Conservation (phyloP, 2,888 invertebrate genomes). For the Scotopteryx bipunctaria region DNA sequence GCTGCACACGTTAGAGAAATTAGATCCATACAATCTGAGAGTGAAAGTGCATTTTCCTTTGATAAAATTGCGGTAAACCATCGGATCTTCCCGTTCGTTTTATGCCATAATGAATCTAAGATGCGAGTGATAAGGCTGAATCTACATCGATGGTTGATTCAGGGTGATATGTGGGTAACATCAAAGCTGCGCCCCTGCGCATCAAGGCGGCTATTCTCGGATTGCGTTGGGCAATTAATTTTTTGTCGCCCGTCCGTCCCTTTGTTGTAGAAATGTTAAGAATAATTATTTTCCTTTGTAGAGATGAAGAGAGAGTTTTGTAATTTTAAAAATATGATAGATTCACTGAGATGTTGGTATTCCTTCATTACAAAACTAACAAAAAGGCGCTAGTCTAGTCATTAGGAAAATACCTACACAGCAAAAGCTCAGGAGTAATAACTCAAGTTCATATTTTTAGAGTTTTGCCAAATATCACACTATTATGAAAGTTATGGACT, state of each 20-base stretch:
- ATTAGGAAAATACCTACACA: too few relatives aligned
- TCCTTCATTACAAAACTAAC: neutral
- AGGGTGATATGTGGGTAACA: slow-evolving; percentile 41
- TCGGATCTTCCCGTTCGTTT: neutral
- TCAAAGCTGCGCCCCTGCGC: slow-evolving; percentile 63
- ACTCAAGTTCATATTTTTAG: too few relatives aligned
- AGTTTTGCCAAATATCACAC: too few relatives aligned
- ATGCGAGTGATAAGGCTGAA: slow-evolving; percentile 1
- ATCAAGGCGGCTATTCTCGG: slow-evolving; percentile 60
- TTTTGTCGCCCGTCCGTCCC: slow-evolving; percentile 64
- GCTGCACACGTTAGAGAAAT: neutral
- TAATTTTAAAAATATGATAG: too few relatives aligned
- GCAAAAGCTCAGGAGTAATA: too few relatives aligned
- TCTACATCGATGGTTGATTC: neutral
- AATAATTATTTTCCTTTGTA: slow-evolving; percentile 18
- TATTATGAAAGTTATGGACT: too few relatives aligned
- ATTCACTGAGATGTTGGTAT: too few relatives aligned
- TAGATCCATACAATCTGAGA: neutral
- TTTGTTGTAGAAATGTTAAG: slow-evolving; percentile 57
- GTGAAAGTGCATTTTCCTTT: neutral
- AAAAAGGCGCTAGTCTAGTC: too few relatives aligned
- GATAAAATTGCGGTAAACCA: neutral
- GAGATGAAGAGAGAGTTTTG: slow-evolving; percentile 11
- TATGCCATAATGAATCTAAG: neutral
- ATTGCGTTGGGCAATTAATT: slow-evolving; percentile 65